Percentiles rank a stretch among this genome's conserved stretches.
Conservation (phyloP, 2,888 invertebrate species). For the Lycaena phlaeas region DNA sequence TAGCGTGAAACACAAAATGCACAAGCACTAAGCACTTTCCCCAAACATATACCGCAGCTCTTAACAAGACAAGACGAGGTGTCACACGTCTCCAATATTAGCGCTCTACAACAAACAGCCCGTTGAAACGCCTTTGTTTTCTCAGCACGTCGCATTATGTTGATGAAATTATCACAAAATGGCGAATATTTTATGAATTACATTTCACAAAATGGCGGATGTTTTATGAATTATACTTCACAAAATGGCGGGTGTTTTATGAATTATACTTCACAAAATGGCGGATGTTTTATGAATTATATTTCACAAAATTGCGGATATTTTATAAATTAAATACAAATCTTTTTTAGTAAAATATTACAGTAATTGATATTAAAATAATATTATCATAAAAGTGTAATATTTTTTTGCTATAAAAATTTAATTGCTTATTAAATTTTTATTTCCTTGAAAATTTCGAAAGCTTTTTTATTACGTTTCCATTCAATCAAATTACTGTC, state of each 20-base stretch:
- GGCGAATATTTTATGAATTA: not conserved
- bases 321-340: no score
- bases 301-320: not conserved
- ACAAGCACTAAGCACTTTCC: not conserved
- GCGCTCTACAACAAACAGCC: not conserved
- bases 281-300: not conserved
- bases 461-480: no score
- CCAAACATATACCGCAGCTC: constrained; percentile 1
- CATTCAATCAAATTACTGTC: no score
- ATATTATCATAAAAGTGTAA: no score
- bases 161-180: not conserved
- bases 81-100: constrained; percentile 9
- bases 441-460: no score
- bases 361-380: no score
- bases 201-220: not conserved
- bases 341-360: no score
- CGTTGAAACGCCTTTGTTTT: constrained; percentile 8
- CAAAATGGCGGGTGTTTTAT: not conserved
- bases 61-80: constrained; percentile 9
- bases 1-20: constrained; percentile 5
- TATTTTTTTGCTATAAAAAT: no score
- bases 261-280: no score
- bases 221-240: no score
- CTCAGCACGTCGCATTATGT: constrained; percentile 2
- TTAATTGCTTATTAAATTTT: no score